Conservation (phyloP, 2,113 vertebrate genomes). For the Paraplagusia blochii region DNA sequence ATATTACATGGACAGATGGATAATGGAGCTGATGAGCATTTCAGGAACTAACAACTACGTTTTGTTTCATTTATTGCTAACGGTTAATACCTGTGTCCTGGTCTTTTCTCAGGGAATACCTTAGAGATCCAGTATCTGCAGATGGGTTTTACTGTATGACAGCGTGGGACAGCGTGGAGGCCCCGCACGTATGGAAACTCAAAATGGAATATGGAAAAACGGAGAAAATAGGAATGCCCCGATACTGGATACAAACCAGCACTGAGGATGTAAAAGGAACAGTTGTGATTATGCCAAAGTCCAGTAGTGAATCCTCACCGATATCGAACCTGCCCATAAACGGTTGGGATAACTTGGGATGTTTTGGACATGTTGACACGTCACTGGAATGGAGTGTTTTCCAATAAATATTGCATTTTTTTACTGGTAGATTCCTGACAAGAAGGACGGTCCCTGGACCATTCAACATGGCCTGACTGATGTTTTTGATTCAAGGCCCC, state of each 20-base stretch:
- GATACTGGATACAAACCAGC: conserved; percentile 44
- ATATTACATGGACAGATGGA: conserved; percentile 19
- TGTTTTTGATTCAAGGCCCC: conserved; percentile 39
- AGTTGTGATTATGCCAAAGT: conserved; percentile 1
- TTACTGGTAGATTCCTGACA: background rate
- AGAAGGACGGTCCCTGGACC: conserved; percentile 18
- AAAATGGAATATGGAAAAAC: conserved; percentile 7
- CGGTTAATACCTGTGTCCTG: conserved; percentile 30
- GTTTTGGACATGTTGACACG: conserved; percentile 19
- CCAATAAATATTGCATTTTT: conserved; percentile 27
- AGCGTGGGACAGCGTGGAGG: conserved; percentile 37
- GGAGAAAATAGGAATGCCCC: conserved; percentile 13
- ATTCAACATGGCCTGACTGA: conserved; percentile 25
- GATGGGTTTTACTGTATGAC: conserved; percentile 16
- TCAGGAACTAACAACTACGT: conserved; percentile 2
- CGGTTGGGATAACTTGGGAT: conserved; percentile 27
- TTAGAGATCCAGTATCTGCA: conserved; percentile 8
- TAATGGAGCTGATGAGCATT: conserved; percentile 19
- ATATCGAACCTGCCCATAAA: conserved; percentile 12
- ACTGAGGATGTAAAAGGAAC: conserved; percentile 22
- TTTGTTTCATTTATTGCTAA: conserved; percentile 30
- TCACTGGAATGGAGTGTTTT: conserved; percentile 35
- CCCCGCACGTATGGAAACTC: conserved; percentile 19
- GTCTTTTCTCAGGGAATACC: conserved; percentile 44
- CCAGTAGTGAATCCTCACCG: conserved; percentile 7